These are phyloP conservation scores for Psophia crepitans DNA, from an alignment of 2,113 vertebrate genomes.

Conservation along the genomic window DNA sequence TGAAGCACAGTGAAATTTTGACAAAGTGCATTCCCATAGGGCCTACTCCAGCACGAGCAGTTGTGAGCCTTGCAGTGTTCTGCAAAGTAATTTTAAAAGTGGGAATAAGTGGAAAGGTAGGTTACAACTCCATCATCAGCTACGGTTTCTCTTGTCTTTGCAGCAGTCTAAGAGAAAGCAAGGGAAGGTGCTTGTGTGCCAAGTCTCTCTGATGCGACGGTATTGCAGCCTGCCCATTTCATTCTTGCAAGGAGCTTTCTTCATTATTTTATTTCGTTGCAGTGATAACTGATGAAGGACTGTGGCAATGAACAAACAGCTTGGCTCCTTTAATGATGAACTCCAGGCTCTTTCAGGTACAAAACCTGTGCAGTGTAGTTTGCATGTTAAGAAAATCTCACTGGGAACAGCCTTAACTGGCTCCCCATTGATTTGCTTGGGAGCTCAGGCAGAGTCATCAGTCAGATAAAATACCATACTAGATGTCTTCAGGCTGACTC, in stretches of 20 bases:
- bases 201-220: fast-evolving
- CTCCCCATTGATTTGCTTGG: neutral
- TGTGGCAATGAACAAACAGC: neutral
- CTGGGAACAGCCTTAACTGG: neutral
- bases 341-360: neutral
- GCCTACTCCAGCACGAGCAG: neutral
- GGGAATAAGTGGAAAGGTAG: neutral
- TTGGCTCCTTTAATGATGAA: neutral
- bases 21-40: fast-evolving
- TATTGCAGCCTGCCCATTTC: neutral
- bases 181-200: neutral
- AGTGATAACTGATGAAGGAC: neutral
- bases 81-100: neutral
- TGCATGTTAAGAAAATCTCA: neutral
- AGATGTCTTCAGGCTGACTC: neutral
- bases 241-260: neutral
- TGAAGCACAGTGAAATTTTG: neutral
- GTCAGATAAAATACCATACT: neutral
- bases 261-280: neutral
- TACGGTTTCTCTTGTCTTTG: neutral
- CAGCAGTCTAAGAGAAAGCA: neutral
- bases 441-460: neutral
- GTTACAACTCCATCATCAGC: neutral
- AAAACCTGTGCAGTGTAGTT: neutral
- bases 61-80: neutral